Evolutionary conservation across 37 sponge, comb jelly and placozoan genomes (phyloP), one percentile per base, ranked within the genome.

Genomic region (Bolinopsis microptera): DNA sequence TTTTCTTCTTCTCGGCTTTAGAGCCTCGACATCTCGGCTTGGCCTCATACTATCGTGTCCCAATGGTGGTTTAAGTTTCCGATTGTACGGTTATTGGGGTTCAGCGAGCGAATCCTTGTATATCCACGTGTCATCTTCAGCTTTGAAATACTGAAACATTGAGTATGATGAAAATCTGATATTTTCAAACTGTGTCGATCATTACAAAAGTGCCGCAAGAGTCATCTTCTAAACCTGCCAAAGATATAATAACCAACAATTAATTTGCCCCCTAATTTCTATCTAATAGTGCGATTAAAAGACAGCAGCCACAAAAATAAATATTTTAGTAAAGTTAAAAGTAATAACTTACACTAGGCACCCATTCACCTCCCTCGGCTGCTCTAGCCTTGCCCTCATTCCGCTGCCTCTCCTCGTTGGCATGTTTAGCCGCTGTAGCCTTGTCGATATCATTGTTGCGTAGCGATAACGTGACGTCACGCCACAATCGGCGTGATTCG

Each of bases 401-500:
- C 13, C 92, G 8, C 92, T 92, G 92, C 34, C 92, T 67, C 69
- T 92, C 92, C 69, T 92, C 92, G 31, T 34, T 21, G 23, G 22
- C 26, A 21, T 69, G 28, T 38, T 92, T 92, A 9, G 69, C 69
- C 2, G 32, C 69, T 1, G 92, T 92, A 13, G 92, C 92, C 34
- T 27, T 48, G 68, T 92, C 92, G 26, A 92, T 69, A 23, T 92
- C 92, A 21, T 92, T 92, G 35, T 68, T 23, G 3, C 23, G 28
- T 28, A 92, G 69, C 33, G 92, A 69, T 18, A 69, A 26, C 35
- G 92, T 92, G 34, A 92, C 92, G 36, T 92, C 36, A 28, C 92
- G 32, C 92, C 92, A 92, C 31, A 92, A 23, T 22, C 92, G 92
- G 13, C 92, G 61, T 32, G 92, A 92, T 32, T 92, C 92, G 69